A percentile compares a stretch with the other conserved stretches of the same genome.
phyloP scores from a whole-genome alignment of 2,797 vertebrate genomes.

The Microhierax caerulescens region DNA sequence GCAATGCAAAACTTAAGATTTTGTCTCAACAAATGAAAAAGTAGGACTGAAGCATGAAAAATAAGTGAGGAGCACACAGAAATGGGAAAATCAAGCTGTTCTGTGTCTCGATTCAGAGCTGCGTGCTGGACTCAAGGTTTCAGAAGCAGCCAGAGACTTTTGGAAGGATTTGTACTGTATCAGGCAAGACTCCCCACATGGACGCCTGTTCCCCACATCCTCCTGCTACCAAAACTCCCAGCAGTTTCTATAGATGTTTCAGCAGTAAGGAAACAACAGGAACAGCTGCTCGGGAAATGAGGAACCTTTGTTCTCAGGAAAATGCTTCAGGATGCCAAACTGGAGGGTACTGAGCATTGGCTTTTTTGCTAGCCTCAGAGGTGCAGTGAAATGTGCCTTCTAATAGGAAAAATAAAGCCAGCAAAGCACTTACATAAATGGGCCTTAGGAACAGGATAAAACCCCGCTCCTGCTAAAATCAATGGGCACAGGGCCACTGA shows the following conservation, averaged over 20 bases:
- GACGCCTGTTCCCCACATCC: neutral
- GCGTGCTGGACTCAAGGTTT: neutral
- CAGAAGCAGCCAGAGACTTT: neutral
- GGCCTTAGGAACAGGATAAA: neutral
- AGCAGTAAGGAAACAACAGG: neutral
- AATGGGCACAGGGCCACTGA: rapidly evolving
- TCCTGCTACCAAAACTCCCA: neutral
- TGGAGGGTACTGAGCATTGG: neutral
- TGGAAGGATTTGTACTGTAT: neutral
- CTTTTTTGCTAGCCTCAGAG: neutral
- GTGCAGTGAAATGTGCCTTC: neutral
- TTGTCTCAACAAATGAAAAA: neutral
- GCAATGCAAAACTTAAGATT: neutral
- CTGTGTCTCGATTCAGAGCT: neutral
- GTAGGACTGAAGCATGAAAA: neutral
- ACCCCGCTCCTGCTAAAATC: neutral
- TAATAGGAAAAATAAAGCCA: neutral
- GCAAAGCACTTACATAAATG: neutral
- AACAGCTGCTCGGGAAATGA: neutral
- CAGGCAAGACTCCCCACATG: neutral
- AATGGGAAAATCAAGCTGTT: rapidly evolving
- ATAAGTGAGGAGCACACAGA: rapidly evolving
- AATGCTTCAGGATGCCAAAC: neutral
- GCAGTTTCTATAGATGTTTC: neutral
- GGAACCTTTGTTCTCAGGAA: neutral